Base-by-base conservation (phyloP, 2,888 invertebrate species). In the Deladenus siricidicola region DNA sequence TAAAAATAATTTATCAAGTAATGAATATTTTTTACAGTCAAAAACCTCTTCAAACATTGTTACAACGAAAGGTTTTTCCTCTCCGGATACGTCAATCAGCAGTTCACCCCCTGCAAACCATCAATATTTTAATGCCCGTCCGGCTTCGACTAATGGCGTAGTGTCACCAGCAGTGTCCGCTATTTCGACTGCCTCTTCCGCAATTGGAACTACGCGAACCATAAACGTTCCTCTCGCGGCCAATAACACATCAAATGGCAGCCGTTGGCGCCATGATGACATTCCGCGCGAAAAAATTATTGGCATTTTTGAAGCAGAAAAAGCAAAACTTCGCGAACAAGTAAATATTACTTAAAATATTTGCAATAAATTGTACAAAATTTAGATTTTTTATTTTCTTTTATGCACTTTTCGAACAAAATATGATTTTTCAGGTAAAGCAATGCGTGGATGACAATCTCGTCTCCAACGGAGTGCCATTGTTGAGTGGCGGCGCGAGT, bases 201-300 rank as follows among this genome's bases (percentile, higher is more conserved):
- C n/a, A n/a, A n/a, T n/a, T n/a, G n/a, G n/a, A n/a, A n/a, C n/a
- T n/a, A n/a, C n/a, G n/a, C n/a, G n/a, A n/a, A n/a, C n/a, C n/a
- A n/a, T n/a, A n/a, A n/a, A n/a, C n/a, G n/a, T n/a, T n/a, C n/a
- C n/a, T n/a, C n/a, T n/a, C n/a, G n/a, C 14, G 6, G 39, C 39
- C 39, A 34, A 34, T 34, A 34, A 34, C 39, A 34, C 8, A 6
- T 10, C n/a, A 10, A 50, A 50, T 1, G 49, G 64, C 30, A 74
- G 72, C 48, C 70, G 89, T 76, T 89, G 89, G 82, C 89, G 89
- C 81, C 89, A 89, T 81, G 90, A 89, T 81, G 92, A 92, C 83
- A 89, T 93, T 82, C 89, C 93, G 43, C 92, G 93, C 80, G 94
- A 96, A 79, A 91, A 92, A 81, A 90, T 93, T 75, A 87, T 68